Evolutionary conservation across 2,888 invertebrate species (phyloP).

Genomic region (Choristoneura rosaceana): DNA sequence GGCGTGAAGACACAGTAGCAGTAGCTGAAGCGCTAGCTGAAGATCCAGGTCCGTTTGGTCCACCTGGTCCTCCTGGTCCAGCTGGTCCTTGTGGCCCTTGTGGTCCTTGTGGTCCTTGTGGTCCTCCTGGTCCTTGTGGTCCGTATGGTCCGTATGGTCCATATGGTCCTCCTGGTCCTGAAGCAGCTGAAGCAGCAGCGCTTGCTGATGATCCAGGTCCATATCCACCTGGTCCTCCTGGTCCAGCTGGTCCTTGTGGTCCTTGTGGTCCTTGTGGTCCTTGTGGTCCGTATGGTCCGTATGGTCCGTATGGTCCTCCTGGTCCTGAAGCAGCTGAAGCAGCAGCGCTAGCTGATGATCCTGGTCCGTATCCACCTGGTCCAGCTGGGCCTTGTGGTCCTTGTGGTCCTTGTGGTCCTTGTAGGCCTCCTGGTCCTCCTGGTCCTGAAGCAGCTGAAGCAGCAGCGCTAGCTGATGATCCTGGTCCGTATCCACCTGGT

Average conservation of each 20-base stretch:
- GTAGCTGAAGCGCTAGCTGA: constrained; percentile 40
- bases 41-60: constrained; percentile 31
- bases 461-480: constrained; percentile 13
- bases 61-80: constrained; percentile 5
- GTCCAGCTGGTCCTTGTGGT: constrained; percentile 43
- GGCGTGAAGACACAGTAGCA: constrained; percentile 13
- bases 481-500: no score
- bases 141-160: constrained; percentile 20
- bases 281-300: constrained; percentile 46
- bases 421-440: constrained; percentile 13
- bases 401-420: no score
- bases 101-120: constrained; percentile 26
- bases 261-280: constrained; percentile 16
- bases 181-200: background rate
- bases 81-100: constrained; percentile 14
- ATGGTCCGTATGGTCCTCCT: constrained; percentile 27
- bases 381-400: constrained; percentile 45
- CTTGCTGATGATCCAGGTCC: constrained; percentile 21
- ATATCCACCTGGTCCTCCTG: constrained; percentile 32
- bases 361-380: constrained; percentile 1
- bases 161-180: constrained; percentile 8
- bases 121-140: background rate
- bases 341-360: constrained; percentile 15
- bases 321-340: constrained; percentile 37
- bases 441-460: constrained; percentile 27